Evolutionary conservation across 2,797 vertebrate species (phyloP).

Genomic region (Melanotaenia boesemani): DNA sequence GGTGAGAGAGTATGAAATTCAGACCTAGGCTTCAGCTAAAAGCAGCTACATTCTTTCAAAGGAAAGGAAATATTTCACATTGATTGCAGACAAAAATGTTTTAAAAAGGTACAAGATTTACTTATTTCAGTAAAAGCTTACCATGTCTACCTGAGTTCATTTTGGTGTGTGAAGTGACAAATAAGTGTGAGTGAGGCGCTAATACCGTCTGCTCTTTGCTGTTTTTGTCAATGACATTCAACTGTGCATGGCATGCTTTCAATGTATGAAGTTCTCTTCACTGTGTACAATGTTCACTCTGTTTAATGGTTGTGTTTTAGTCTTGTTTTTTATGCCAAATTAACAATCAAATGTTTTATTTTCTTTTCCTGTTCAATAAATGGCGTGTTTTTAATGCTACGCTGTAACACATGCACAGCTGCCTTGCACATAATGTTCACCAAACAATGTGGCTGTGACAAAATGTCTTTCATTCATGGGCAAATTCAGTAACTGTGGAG

Average conservation of each 20-base stretch:
- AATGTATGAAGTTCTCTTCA: slow-evolving; percentile 59
- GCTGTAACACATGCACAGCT: slow-evolving; percentile 61
- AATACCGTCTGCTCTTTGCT: slow-evolving; percentile 40
- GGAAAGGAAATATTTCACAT: neutral
- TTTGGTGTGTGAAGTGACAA: slow-evolving; percentile 24
- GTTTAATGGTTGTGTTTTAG: slow-evolving; percentile 63
- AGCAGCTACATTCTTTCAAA: slow-evolving; percentile 6
- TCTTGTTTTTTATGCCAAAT: slow-evolving; percentile 67
- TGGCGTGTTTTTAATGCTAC: slow-evolving; percentile 54
- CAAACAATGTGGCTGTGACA: slow-evolving; percentile 57
- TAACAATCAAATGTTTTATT: slow-evolving; percentile 56
- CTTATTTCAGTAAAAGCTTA: neutral
- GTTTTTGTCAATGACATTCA: slow-evolving; percentile 49
- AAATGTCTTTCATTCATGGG: slow-evolving; percentile 52
- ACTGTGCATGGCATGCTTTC: slow-evolving; percentile 84
- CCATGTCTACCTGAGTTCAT: neutral
- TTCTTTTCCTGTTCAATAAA: slow-evolving; percentile 63
- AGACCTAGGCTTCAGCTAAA: slow-evolving; percentile 27
- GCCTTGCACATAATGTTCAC: slow-evolving; percentile 66
- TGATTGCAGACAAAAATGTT: slow-evolving; percentile 3
- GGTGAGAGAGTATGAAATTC: neutral
- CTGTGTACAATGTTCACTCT: slow-evolving; percentile 65
- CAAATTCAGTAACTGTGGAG: slow-evolving; percentile 32
- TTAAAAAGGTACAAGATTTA: slow-evolving; percentile 17
- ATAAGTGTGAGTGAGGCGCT: slow-evolving; percentile 21